Evolutionary conservation across 2,113 vertebrate genomes (phyloP).

Genomic region (Platysternon megacephalum): DNA sequence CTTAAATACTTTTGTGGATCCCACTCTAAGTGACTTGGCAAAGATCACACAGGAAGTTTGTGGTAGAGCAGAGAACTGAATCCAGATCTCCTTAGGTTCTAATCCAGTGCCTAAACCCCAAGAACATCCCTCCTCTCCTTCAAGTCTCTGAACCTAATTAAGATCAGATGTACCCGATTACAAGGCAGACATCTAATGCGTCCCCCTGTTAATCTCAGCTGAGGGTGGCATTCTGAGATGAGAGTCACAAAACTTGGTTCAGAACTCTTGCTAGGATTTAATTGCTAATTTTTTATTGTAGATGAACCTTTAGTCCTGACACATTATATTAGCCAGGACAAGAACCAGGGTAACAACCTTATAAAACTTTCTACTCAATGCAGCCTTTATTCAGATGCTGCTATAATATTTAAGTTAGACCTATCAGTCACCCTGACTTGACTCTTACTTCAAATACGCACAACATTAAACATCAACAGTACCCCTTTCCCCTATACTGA

Average conservation of each 20-base stretch:
- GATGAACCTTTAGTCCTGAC: background rate
- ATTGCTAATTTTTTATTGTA: background rate
- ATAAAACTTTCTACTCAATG: background rate
- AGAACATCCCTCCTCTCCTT: background rate
- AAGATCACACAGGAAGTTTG: background rate
- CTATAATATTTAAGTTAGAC: too few relatives aligned
- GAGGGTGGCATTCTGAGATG: background rate
- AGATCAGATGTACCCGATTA: background rate
- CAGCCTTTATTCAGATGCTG: too few relatives aligned
- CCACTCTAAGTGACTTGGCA: background rate
- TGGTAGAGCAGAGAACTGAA: background rate
- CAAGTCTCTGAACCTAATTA: background rate
- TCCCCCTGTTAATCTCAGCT: background rate
- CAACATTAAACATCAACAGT: too few relatives aligned
- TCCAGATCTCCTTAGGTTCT: background rate
- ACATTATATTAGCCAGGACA: background rate
- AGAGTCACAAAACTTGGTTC: background rate
- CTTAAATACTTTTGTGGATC: background rate
- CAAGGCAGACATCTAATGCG: background rate
- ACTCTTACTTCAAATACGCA: too few relatives aligned
- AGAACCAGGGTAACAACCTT: too few relatives aligned
- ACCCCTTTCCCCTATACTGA: too few relatives aligned
- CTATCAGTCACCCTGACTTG: too few relatives aligned
- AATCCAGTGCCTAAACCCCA: background rate
- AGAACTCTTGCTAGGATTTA: conserved; percentile 5